Conservation (phyloP, 1,140 invertebrate species). For the Chlorops oryzae region DNA sequence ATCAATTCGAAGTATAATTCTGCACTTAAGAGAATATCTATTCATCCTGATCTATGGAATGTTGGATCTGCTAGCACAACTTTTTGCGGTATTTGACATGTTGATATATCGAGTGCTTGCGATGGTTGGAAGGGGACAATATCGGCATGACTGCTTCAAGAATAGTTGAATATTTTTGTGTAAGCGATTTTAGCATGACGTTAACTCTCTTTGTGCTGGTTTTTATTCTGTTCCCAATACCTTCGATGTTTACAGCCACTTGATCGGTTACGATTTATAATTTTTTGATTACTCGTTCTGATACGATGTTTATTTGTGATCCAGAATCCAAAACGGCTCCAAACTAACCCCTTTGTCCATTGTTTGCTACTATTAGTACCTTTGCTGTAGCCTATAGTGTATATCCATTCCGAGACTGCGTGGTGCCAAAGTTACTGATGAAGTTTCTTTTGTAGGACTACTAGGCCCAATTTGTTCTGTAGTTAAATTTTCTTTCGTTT, state of each 20-base stretch:
- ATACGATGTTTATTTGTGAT: not conserved
- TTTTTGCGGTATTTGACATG: not conserved
- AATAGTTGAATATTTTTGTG: not conserved
- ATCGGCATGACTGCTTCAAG: not conserved
- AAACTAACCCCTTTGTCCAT: not conserved
- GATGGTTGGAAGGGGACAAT: not conserved
- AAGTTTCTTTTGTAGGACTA: too few species aligned
- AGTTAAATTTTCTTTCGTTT: too few species aligned
- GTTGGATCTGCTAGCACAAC: not conserved
- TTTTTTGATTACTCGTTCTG: not conserved
- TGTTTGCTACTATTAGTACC: not conserved
- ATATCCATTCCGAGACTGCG: too few species aligned
- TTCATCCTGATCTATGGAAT: not conserved
- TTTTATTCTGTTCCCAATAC: not conserved
- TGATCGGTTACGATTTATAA: not conserved
- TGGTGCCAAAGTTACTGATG: too few species aligned
- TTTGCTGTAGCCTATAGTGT: not conserved
- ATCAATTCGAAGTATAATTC: not conserved
- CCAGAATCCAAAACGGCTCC: not conserved
- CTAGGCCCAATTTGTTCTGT: too few species aligned
- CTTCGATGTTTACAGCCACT: not conserved
- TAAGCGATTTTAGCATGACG: slow-evolving; percentile 5
- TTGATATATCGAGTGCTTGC: not conserved
- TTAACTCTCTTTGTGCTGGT: not conserved
- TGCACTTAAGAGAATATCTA: slow-evolving; percentile 1